phyloP scores from a whole-genome alignment of 2,888 invertebrate genomes.

The Drosophila maculinotata region DNA sequence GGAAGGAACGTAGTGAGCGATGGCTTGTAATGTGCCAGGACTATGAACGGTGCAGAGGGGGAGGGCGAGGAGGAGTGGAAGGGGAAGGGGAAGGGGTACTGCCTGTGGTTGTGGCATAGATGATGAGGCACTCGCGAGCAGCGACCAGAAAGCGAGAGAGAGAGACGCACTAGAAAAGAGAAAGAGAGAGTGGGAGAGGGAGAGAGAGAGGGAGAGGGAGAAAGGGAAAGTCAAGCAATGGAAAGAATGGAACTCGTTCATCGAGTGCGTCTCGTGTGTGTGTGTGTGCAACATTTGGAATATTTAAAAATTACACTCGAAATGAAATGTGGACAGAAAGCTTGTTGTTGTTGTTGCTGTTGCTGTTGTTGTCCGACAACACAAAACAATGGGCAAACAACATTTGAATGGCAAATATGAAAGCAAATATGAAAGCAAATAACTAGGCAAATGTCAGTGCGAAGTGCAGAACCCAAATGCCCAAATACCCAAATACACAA shows the following conservation, averaged over 20 bases:
- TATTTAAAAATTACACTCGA: constrained; percentile 59
- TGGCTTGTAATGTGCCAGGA: constrained; percentile 49
- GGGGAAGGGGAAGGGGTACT: constrained; percentile 22
- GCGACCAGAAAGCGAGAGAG: no score
- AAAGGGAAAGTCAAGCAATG: constrained; percentile 11
- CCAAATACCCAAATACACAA: constrained; percentile 1
- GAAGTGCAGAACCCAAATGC: constrained; percentile 37
- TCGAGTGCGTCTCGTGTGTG: not conserved
- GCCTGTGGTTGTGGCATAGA: constrained; percentile 38
- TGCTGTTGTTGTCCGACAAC: constrained; percentile 12
- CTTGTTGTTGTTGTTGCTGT: constrained; percentile 11
- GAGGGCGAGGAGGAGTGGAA: fast-evolving
- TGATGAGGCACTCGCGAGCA: constrained; percentile 35
- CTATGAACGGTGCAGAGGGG: not conserved
- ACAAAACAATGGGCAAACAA: constrained; percentile 38
- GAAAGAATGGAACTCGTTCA: constrained; percentile 19
- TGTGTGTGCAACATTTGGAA: constrained; percentile 33
- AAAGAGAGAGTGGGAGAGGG: constrained; percentile 2
- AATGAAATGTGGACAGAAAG: constrained; percentile 47
- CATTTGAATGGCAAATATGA: constrained; percentile 58
- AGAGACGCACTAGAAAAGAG: constrained; percentile 20
- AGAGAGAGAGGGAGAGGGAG: not conserved
- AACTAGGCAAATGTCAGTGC: constrained; percentile 61
- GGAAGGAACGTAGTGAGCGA: constrained; percentile 62
- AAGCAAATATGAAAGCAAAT: constrained; percentile 51